Base-by-base conservation (phyloP, 1,140 invertebrate genomes). In the Centruroides vittatus region DNA sequence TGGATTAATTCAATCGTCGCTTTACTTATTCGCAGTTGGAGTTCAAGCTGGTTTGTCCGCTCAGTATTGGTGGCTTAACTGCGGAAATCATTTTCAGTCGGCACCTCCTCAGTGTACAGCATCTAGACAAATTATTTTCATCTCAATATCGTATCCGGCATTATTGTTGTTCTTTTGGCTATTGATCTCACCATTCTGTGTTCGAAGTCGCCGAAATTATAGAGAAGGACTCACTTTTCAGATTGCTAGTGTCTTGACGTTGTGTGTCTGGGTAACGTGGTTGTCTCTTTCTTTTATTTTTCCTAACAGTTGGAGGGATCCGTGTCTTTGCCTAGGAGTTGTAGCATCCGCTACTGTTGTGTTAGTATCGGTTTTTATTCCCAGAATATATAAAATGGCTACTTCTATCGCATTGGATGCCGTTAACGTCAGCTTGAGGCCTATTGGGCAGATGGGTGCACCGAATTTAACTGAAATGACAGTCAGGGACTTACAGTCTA, bases 191-290 rank as follows among this genome's bases (percentile, higher is more conserved):
- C 76, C 77, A 8, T 78, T 78, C 64, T 77, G 80, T 46, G 68
- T 74, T 11, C 74, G 74, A 48, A 76, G 79, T 13, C 77, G 75
- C 47, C 74, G 81, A 41, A 82, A 83, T 70, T 80, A 82, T 67
- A 73, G 74, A 5, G 82, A 83, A 64, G 80, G 81, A 5, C 74
- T 75, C 35, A 78, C 78, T n/a, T 79, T 82, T 64, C 75, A 80
- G 41, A 70, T 76, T 0, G 77, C 76, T 0, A 73, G 73, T 4
- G 72, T 78, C 52, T 70, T 78, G 2, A 68, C 78, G 11, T 57
- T 78, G 3, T 54, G 74, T 12, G 69, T 77, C 3, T 82, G 81
- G 79, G 65, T 77, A 4, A 67, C 73, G 9, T 82, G 81, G 80
- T 58, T 78, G 3, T 73, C 75, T 4, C 76, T 73, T n/a, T 78